phyloP scores from a whole-genome alignment of 1,140 invertebrate species.

The Bombus vancouverensis region DNA sequence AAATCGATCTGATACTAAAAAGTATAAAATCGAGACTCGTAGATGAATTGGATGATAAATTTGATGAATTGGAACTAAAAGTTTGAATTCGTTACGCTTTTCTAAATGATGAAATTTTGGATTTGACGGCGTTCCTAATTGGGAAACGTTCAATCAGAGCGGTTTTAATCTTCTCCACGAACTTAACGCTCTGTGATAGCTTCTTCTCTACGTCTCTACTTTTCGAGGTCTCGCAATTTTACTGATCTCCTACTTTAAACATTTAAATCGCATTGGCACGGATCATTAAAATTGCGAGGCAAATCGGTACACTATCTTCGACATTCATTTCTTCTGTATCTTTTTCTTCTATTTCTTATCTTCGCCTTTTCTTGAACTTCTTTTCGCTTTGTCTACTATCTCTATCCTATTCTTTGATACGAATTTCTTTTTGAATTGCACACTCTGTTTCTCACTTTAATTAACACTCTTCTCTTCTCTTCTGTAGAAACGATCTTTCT shows the following conservation, averaged over 20 bases:
- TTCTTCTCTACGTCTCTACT: constrained; percentile 15
- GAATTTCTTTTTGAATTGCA: constrained; percentile 10
- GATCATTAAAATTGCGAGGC: constrained; percentile 6
- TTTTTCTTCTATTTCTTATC: background rate
- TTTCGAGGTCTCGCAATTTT: background rate
- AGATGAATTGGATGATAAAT: background rate
- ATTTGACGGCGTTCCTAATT: constrained; percentile 19
- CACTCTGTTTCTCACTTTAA: constrained; percentile 9
- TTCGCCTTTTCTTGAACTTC: background rate
- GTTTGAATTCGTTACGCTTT: background rate
- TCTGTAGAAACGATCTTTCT: background rate
- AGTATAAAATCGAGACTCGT: constrained; percentile 14
- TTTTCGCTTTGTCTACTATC: constrained; percentile 2
- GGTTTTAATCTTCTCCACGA: constrained; percentile 48
- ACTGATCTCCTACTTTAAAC: background rate
- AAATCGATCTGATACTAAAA: constrained; percentile 15
- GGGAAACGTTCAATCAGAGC: constrained; percentile 25
- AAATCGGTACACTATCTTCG: background rate
- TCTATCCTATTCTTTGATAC: constrained; percentile 17
- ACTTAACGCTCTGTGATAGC: constrained; percentile 65
- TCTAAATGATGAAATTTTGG: background rate
- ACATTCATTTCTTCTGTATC: background rate
- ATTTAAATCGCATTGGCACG: background rate
- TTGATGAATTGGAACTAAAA: background rate
- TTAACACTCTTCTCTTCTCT: background rate